Evolutionary conservation across 1,140 invertebrate genomes (phyloP).

Genomic region (Rhynchophorus ferrugineus): DNA sequence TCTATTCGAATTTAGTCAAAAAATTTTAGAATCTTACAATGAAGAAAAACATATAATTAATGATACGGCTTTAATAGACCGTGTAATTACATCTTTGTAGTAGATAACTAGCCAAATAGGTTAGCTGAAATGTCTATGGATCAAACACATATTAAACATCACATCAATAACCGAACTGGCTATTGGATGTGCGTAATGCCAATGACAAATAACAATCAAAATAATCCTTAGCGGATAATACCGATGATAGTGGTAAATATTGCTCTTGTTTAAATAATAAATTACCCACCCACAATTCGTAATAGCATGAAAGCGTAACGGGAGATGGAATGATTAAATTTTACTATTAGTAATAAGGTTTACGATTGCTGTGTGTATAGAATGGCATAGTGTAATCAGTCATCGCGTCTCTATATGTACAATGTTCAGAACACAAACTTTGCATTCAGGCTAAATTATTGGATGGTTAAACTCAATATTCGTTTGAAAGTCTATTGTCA

Average conservation of each 20-base stretch:
- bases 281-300: not conserved
- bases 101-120: not conserved
- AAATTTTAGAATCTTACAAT: too few species aligned
- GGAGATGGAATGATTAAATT: not conserved
- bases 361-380: not conserved
- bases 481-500: not conserved
- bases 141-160: not conserved
- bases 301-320: slow-evolving; percentile 1
- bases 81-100: not conserved
- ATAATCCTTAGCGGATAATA: slow-evolving; percentile 1
- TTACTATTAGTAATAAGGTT: not conserved
- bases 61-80: too few species aligned
- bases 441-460: slow-evolving; percentile 3
- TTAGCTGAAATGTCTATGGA: not conserved
- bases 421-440: not conserved
- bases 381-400: not conserved
- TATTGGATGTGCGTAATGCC: not conserved
- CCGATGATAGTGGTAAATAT: not conserved
- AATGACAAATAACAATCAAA: slow-evolving; percentile 1
- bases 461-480: not conserved
- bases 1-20: too few species aligned
- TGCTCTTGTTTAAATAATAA: not conserved
- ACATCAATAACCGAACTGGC: not conserved
- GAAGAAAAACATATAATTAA: too few species aligned
- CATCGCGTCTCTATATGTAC: not conserved